Percentiles rank a stretch among this genome's conserved stretches.
Conservation (phyloP, 2,888 invertebrate species). For the Cyaniris semiargus region DNA sequence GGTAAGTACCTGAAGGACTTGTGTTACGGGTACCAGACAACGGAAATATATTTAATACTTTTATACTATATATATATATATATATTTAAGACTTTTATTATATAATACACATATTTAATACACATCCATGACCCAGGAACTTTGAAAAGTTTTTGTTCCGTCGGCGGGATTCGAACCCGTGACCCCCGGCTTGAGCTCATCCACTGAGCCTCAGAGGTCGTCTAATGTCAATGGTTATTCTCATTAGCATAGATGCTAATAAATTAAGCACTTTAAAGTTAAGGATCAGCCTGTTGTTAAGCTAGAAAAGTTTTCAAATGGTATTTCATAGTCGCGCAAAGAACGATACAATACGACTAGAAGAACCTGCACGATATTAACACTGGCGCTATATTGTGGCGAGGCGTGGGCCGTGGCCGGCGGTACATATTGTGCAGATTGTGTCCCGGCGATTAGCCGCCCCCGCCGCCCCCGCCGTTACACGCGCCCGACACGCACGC, state of each 20-base stretch:
- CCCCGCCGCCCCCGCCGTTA: neutral
- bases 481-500: conserved; percentile 4
- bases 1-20: no score
- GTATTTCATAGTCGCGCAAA: no score
- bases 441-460: neutral
- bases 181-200: no score
- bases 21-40: no score
- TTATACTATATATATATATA: no score
- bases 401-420: neutral
- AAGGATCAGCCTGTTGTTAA: neutral
- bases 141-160: no score
- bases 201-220: no score
- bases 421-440: conserved; percentile 3
- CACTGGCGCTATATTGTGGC: neutral
- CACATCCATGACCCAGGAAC: no score
- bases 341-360: neutral
- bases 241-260: neutral
- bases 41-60: no score
- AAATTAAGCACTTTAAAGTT: neutral
- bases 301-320: neutral
- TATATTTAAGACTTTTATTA: no score
- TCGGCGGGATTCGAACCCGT: no score
- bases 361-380: neutral
- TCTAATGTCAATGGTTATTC: neutral
- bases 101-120: no score